phyloP scores from a whole-genome alignment of 1,140 invertebrate genomes.

The Rhopalosiphum maidis region DNA sequence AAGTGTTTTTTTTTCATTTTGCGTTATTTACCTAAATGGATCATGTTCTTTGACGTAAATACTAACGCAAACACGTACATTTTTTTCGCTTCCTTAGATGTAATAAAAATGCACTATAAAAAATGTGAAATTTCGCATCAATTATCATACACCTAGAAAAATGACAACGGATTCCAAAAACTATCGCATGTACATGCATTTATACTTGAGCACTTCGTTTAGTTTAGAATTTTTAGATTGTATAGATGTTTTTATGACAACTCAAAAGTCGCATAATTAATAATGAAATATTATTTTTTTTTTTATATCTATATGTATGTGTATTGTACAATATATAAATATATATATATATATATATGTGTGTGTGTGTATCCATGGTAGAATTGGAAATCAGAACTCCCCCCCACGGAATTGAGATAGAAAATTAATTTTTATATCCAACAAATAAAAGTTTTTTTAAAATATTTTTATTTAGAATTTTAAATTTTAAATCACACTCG shows the following conservation, averaged over 20 bases:
- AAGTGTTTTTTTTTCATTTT: background rate
- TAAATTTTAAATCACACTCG: no score
- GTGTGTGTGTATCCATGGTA: no score
- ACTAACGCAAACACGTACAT: no score
- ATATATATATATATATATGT: no score
- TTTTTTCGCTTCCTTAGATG: background rate
- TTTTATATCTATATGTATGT: background rate
- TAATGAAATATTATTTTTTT: background rate
- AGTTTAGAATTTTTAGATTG: no score
- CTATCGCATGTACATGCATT: background rate
- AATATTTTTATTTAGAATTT: no score
- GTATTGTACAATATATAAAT: background rate
- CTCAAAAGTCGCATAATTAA: background rate
- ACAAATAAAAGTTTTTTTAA: no score
- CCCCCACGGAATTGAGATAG: no score
- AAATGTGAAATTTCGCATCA: background rate
- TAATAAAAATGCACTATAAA: background rate
- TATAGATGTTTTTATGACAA: background rate
- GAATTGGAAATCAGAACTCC: no score
- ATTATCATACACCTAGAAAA: background rate
- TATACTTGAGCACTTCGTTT: background rate
- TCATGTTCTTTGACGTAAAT: background rate
- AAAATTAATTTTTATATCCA: no score
- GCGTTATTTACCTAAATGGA: background rate
- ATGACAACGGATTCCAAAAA: background rate